Evolutionary conservation across 2,113 vertebrate genomes (phyloP).

Genomic region (Emydura subglobosa): DNA sequence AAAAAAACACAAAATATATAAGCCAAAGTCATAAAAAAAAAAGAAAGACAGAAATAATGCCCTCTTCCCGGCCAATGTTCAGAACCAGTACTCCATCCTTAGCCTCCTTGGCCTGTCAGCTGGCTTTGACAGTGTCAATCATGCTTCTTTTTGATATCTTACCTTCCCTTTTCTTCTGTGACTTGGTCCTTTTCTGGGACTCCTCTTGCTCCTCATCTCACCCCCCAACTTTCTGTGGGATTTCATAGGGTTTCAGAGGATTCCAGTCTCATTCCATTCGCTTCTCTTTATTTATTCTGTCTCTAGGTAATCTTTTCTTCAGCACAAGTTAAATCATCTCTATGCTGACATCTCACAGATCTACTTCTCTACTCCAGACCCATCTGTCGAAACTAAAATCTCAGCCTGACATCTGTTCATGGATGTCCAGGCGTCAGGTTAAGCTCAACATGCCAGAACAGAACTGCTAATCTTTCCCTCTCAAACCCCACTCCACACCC

Average conservation of each 20-base stretch:
- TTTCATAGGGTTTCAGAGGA: background rate
- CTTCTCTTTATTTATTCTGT: background rate
- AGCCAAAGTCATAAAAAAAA: constrained; percentile 29
- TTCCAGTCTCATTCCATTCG: background rate
- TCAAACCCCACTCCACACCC: accelerated
- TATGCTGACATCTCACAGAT: too few relatives aligned
- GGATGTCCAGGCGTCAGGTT: constrained; percentile 20
- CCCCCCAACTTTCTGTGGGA: background rate
- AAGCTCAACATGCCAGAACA: background rate
- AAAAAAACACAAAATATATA: constrained; percentile 28
- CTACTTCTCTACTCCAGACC: too few relatives aligned
- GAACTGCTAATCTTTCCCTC: background rate
- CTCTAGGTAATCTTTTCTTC: background rate
- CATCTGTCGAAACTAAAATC: too few relatives aligned
- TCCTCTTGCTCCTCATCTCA: background rate
- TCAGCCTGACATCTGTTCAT: background rate
- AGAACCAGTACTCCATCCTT: background rate
- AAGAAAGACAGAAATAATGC: constrained; percentile 41
- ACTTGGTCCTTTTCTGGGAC: background rate
- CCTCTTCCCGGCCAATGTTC: constrained; percentile 30
- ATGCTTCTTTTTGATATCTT: background rate
- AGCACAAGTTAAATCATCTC: constrained; percentile 18
- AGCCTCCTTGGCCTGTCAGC: background rate
- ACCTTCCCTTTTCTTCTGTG: background rate
- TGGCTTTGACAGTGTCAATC: constrained; percentile 10